Evolutionary conservation across 2,797 vertebrate species (phyloP).

Genomic region (Hylomyscus alleni): DNA sequence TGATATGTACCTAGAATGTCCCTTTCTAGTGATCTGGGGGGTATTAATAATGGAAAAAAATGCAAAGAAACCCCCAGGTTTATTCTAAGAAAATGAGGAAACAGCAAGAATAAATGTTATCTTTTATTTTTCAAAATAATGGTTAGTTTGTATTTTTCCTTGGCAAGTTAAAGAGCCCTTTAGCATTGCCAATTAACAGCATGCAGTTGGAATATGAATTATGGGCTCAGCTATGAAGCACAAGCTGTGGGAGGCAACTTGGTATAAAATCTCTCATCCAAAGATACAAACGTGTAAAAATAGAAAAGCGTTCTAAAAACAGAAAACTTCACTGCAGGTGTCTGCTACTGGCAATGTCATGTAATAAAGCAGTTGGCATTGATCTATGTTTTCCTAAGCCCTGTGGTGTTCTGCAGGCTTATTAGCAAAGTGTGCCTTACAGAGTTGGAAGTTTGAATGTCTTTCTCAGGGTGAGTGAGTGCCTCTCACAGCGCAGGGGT

Average conservation of each 20-base stretch:
- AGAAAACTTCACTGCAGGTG: slow-evolving; percentile 74
- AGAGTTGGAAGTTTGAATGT: slow-evolving; percentile 47
- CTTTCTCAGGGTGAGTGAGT: slow-evolving; percentile 54
- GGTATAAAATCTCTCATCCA: slow-evolving; percentile 75
- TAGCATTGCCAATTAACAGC: slow-evolving; percentile 34
- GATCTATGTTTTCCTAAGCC: slow-evolving; percentile 77
- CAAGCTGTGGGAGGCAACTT: slow-evolving; percentile 38
- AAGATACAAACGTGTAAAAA: slow-evolving; percentile 57
- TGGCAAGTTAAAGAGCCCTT: slow-evolving; percentile 51
- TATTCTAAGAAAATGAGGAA: slow-evolving; percentile 58
- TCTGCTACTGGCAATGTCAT: slow-evolving; percentile 57
- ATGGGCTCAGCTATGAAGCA: slow-evolving; percentile 5
- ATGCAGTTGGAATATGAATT: slow-evolving; percentile 46
- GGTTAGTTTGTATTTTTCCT: slow-evolving; percentile 54
- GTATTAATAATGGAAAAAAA: slow-evolving; percentile 9
- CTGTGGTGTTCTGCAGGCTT: slow-evolving; percentile 61
- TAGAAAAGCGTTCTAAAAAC: slow-evolving; percentile 71
- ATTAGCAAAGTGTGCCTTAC: slow-evolving; percentile 63
- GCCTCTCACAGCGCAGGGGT: slow-evolving; percentile 51
- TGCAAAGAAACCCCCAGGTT: not conserved
- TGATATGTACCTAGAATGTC: not conserved
- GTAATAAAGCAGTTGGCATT: slow-evolving; percentile 74
- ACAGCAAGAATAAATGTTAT: slow-evolving; percentile 59
- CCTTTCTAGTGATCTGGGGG: not conserved
- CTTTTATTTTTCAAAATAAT: slow-evolving; percentile 72